These are phyloP conservation scores for Heptranchias perlo DNA, from an alignment of 2,113 vertebrate species.

Conservation along the genomic window DNA sequence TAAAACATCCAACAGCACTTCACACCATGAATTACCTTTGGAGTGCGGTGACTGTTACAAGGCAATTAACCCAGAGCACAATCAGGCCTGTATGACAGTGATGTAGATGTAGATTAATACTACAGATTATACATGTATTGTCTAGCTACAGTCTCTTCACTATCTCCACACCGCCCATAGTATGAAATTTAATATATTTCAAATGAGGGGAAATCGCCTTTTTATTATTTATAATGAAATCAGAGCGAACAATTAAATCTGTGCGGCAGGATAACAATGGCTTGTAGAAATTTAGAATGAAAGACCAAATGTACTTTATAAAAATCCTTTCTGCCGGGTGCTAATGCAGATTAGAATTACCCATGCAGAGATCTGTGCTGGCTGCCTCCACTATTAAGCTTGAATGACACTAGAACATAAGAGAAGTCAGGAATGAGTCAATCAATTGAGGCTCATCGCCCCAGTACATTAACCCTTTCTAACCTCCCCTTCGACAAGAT, in stretches of 20 bases:
- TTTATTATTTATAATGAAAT: slow-evolving; percentile 2
- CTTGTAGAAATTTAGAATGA: background rate
- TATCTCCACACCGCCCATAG: background rate
- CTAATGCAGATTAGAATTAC: background rate
- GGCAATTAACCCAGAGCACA: background rate
- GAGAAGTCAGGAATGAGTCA: background rate
- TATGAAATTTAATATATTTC: background rate
- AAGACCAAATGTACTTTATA: background rate
- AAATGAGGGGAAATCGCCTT: background rate
- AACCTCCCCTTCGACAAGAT: background rate
- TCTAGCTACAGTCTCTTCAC: background rate
- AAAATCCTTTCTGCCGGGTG: background rate
- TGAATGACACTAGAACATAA: background rate
- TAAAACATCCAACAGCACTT: background rate
- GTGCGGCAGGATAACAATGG: background rate
- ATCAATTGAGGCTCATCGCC: background rate
- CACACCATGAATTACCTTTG: background rate
- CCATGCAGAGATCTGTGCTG: background rate
- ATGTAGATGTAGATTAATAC: background rate
- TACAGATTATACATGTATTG: background rate
- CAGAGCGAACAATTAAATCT: background rate
- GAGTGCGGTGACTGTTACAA: background rate
- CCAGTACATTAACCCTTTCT: background rate
- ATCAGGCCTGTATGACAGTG: background rate
- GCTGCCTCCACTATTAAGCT: background rate